Conservation (phyloP, 2,797 vertebrate genomes). For the Danio aesculapii region DNA sequence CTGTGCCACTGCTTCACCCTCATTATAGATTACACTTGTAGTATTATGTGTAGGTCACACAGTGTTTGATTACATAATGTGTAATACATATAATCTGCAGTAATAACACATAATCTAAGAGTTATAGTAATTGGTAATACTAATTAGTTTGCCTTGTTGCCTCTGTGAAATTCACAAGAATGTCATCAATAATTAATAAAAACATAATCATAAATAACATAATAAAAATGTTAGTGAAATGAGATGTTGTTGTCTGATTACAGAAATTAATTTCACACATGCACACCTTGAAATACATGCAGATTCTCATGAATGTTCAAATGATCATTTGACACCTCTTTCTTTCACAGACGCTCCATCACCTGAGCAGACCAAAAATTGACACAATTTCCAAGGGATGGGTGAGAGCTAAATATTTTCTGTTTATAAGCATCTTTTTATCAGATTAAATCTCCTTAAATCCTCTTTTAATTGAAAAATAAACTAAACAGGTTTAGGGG, state of each 20-base stretch:
- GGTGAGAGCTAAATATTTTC: constrained; percentile 72
- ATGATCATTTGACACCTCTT: constrained; percentile 6
- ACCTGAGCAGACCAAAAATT: constrained; percentile 85
- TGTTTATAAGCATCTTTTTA: background rate
- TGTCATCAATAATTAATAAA: too few species aligned
- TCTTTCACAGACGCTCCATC: constrained; percentile 79
- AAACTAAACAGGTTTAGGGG: background rate
- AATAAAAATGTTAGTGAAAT: too few species aligned
- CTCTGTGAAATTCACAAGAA: too few species aligned
- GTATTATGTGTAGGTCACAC: too few species aligned
- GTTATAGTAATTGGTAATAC: too few species aligned
- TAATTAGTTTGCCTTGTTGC: too few species aligned
- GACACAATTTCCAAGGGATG: constrained; percentile 87
- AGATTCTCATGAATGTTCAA: background rate
- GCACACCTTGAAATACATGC: background rate
- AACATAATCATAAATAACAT: too few species aligned
- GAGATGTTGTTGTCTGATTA: background rate
- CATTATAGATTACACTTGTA: too few species aligned
- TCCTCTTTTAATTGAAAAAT: background rate
- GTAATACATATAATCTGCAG: too few species aligned
- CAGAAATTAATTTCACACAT: background rate
- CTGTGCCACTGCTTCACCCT: too few species aligned
- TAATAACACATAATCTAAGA: too few species aligned
- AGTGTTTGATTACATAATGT: too few species aligned
- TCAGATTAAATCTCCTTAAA: background rate